A percentile compares a stretch with the other conserved stretches of the same genome.
Evolutionary conservation across 2,888 invertebrate genomes (phyloP).

Genomic region (Ptychoptera contaminata): DNA sequence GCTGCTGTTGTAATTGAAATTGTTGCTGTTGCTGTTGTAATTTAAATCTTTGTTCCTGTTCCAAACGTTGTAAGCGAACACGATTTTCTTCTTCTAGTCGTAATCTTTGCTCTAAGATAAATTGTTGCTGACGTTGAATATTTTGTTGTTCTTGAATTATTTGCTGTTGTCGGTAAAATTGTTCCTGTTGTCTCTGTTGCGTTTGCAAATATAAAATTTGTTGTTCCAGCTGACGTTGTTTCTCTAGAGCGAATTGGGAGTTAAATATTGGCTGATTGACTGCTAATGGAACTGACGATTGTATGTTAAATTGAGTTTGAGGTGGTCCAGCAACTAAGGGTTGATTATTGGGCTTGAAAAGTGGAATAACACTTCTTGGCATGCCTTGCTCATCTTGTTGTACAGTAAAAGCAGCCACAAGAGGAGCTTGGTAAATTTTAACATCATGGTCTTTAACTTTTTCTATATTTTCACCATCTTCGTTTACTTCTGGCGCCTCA

Average conservation of each 20-base stretch:
- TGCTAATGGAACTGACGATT: conserved; percentile 1
- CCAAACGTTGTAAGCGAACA: conserved; percentile 6
- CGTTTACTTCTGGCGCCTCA: conserved; percentile 50
- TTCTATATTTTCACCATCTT: conserved; percentile 49
- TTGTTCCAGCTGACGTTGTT: conserved; percentile 48
- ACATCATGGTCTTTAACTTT: conserved; percentile 53
- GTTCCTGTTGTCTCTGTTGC: conserved; percentile 54
- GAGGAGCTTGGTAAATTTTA: conserved; percentile 65
- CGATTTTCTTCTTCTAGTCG: conserved; percentile 13
- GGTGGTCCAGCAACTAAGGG: conserved; percentile 20
- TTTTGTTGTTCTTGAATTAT: conserved; percentile 39
- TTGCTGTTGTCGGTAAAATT: conserved; percentile 47
- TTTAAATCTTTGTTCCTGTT: conserved; percentile 22
- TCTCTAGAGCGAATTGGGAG: conserved; percentile 10
- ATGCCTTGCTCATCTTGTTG: conserved; percentile 64
- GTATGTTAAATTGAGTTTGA: neutral
- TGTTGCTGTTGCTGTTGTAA: conserved; percentile 15
- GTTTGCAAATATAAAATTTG: conserved; percentile 49
- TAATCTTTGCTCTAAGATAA: conserved; percentile 20
- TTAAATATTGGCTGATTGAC: neutral
- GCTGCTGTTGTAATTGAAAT: conserved; percentile 9
- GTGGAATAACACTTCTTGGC: conserved; percentile 65
- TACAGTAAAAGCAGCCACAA: conserved; percentile 73
- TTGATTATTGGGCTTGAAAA: conserved; percentile 33
- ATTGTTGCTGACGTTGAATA: conserved; percentile 12